Evolutionary conservation across 2,797 vertebrate species (phyloP).

Genomic region (Sparus aurata): DNA sequence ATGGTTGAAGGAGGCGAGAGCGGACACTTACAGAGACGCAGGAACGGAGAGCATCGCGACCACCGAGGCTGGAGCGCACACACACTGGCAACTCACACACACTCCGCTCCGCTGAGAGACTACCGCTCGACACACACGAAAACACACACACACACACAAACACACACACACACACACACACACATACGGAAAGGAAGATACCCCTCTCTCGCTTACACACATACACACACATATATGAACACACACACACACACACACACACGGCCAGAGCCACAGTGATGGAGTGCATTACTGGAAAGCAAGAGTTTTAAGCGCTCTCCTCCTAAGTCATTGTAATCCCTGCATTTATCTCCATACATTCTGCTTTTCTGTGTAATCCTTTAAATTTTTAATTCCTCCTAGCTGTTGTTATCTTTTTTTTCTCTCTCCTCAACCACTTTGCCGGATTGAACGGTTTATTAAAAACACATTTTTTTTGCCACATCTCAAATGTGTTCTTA

Average conservation of each 20-base stretch:
- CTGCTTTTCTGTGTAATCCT: conserved; percentile 88
- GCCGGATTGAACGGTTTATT: conserved; percentile 82
- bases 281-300: conserved; percentile 88
- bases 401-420: conserved; percentile 84
- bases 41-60: conserved; percentile 79
- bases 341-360: conserved; percentile 88
- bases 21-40: conserved; percentile 75
- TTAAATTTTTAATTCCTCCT: conserved; percentile 87
- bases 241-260: conserved; percentile 47
- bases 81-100: conserved; percentile 65
- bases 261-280: conserved; percentile 72
- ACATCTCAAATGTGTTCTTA: conserved; percentile 85
- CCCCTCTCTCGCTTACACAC: conserved; percentile 44
- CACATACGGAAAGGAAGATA: conserved; percentile 50
- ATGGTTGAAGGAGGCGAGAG: conserved; percentile 59
- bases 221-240: conserved; percentile 23
- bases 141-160: conserved; percentile 18
- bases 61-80: conserved; percentile 66
- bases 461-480: conserved; percentile 82
- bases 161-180: conserved; percentile 33
- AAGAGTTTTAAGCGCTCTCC: conserved; percentile 85
- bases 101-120: conserved; percentile 51
- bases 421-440: conserved; percentile 74
- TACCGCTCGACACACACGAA: conserved; percentile 44
- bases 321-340: conserved; percentile 90